These are phyloP conservation scores for Leucoptera coffeella DNA, from an alignment of 2,888 invertebrate species.

Conservation along the genomic window DNA sequence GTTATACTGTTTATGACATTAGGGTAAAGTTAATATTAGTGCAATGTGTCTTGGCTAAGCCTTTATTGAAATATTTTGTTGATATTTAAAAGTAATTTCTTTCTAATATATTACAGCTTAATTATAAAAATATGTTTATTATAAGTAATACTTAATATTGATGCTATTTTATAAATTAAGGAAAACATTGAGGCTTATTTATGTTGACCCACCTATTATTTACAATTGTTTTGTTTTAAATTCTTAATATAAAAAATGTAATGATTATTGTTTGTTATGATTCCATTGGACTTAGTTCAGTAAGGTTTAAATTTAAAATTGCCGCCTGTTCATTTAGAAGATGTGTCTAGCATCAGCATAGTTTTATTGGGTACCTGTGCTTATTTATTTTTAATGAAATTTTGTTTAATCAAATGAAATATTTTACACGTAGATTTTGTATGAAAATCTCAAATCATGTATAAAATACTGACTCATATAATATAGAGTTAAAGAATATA, in stretches of 20 bases:
- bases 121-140: not conserved
- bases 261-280: not conserved
- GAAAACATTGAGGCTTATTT: slow-evolving; percentile 3
- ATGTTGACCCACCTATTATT: slow-evolving; percentile 3
- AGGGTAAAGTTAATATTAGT: slow-evolving; percentile 11
- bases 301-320: no score
- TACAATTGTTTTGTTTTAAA: slow-evolving; percentile 2
- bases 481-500: no score
- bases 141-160: not conserved
- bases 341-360: no score
- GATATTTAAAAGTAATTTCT: not conserved
- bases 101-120: not conserved
- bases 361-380: no score
- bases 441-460: no score
- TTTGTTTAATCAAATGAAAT: no score
- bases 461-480: no score
- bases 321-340: no score
- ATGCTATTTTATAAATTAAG: not conserved
- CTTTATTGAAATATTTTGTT: not conserved
- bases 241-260: slow-evolving; percentile 1
- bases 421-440: no score
- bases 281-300: no score
- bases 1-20: slow-evolving; percentile 1
- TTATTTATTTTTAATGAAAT: no score
- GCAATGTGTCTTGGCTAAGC: slow-evolving; percentile 10